Evolutionary conservation across 2,888 invertebrate genomes (phyloP).

Genomic region (Anthoptus insignis): DNA sequence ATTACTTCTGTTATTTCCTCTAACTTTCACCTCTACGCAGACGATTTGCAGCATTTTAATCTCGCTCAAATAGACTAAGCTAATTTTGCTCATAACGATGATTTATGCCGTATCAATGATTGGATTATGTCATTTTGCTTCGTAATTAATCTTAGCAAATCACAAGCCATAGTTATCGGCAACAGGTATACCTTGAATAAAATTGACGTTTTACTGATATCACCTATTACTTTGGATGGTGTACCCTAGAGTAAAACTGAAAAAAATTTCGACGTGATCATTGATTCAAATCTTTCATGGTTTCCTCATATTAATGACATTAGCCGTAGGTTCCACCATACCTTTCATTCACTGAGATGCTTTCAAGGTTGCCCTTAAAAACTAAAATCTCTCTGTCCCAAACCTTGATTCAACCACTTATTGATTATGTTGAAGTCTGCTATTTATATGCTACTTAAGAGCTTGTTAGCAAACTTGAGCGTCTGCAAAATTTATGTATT

Average conservation of each 20-base stretch:
- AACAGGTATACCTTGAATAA: background rate
- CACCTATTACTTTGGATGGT: background rate
- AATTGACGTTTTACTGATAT: background rate
- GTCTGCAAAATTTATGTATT: constrained; percentile 11
- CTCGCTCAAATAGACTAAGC: background rate
- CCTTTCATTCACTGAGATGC: background rate
- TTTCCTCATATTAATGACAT: background rate
- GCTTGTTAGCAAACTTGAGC: constrained; percentile 8
- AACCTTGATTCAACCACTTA: background rate
- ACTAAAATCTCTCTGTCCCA: background rate
- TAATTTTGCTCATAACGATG: background rate
- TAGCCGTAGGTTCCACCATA: background rate
- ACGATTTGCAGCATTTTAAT: background rate
- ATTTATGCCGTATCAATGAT: background rate
- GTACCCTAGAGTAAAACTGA: background rate
- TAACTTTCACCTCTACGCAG: constrained; percentile 12
- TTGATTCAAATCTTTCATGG: background rate
- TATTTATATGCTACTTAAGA: constrained; percentile 17
- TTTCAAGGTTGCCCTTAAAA: background rate
- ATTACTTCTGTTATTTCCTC: constrained; percentile 5
- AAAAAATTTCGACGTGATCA: background rate
- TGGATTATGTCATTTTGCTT: background rate
- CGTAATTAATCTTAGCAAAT: background rate
- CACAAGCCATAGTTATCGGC: background rate
- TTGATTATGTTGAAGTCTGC: constrained; percentile 15